Percentiles rank a stretch among this genome's conserved stretches.
Conservation (phyloP, 1,140 invertebrate species). For the Drosophila sp. region DNA sequence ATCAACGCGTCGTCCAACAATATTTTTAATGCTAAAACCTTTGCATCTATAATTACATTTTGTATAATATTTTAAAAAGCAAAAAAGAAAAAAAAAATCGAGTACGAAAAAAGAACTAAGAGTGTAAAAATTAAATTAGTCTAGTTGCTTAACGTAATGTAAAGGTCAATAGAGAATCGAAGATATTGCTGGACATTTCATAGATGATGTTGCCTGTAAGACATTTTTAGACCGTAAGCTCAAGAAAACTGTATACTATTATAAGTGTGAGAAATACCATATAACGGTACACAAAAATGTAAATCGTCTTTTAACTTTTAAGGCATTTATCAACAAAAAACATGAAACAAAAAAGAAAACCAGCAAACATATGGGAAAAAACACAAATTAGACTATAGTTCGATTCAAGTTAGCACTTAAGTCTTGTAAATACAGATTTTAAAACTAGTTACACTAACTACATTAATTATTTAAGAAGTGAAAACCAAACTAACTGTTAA, state of each 20-base stretch:
- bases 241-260: conserved; percentile 38
- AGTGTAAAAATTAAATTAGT: conserved; percentile 63
- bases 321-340: conserved; percentile 48
- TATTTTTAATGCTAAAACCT: conserved; percentile 59
- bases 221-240: conserved; percentile 47
- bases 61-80: conserved; percentile 51
- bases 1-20: conserved; percentile 68
- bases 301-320: conserved; percentile 42
- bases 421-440: conserved; percentile 44
- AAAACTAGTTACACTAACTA: conserved; percentile 22
- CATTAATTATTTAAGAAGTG: conserved; percentile 35
- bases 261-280: conserved; percentile 45
- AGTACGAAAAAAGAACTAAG: conserved; percentile 12
- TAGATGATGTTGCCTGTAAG: conserved; percentile 29
- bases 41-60: conserved; percentile 53
- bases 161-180: conserved; percentile 50
- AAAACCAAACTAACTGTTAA: conserved; percentile 32
- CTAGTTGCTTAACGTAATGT: conserved; percentile 48
- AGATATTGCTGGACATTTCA: conserved; percentile 72
- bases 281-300: conserved; percentile 42
- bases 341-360: not conserved
- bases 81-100: conserved; percentile 15
- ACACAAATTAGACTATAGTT: conserved; percentile 43
- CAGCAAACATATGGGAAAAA: conserved; percentile 27
- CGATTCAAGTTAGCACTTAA: conserved; percentile 21